Percentiles rank a stretch among this genome's conserved stretches.
Evolutionary conservation across 2,888 invertebrate genomes (phyloP).

Genomic region (Amphimallon solstitiale): DNA sequence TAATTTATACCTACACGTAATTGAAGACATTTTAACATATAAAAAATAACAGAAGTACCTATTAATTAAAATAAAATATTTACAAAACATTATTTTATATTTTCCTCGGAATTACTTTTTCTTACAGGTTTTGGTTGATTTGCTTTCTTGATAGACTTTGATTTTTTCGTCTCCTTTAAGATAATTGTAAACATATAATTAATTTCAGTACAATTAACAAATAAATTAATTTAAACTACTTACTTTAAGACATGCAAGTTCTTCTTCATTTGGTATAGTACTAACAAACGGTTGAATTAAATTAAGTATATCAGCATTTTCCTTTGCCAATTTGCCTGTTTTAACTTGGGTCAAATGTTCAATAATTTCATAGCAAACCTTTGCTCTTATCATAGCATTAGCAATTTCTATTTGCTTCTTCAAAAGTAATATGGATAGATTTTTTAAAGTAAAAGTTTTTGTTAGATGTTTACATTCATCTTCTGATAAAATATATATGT

Average conservation of each 20-base stretch:
- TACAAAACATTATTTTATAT: too few species aligned
- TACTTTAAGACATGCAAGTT: background rate
- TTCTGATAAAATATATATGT: background rate
- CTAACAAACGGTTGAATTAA: constrained; percentile 7
- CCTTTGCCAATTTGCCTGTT: background rate
- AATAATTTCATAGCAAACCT: constrained; percentile 3
- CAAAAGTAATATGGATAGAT: background rate
- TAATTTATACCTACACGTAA: too few species aligned
- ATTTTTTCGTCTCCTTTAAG: too few species aligned
- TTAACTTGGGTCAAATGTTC: background rate
- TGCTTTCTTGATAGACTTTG: too few species aligned
- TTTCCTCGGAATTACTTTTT: too few species aligned
- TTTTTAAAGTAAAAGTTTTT: constrained; percentile 1
- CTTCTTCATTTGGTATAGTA: background rate
- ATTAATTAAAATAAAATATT: too few species aligned
- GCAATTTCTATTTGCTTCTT: background rate
- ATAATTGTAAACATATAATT: too few species aligned
- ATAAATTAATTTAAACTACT: background rate
- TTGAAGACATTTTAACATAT: too few species aligned
- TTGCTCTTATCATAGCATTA: constrained; percentile 3
- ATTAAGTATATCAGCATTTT: background rate
- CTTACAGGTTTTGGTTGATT: too few species aligned
- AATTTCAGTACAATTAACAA: too few species aligned
- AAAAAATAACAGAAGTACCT: too few species aligned
- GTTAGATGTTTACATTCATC: background rate